Base-by-base conservation (phyloP, 1,140 invertebrate genomes). In the Leptinotarsa texana region DNA sequence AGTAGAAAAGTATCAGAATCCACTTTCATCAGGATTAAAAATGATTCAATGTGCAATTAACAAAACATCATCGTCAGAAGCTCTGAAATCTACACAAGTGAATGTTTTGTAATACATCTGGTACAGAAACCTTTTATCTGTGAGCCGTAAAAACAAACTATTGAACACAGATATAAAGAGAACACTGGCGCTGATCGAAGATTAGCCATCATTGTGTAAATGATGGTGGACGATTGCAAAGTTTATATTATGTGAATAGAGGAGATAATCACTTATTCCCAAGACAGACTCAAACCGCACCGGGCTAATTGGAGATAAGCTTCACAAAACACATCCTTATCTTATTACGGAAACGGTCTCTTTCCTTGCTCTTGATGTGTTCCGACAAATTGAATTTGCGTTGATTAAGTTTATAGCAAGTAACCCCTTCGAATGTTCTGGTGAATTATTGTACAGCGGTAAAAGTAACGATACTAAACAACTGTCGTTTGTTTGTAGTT, bases 261-360 rank as follows among this genome's bases (percentile, higher is more conserved):
- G 63, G 11, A 57, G 51, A 65, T 65, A 65, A 65, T 18, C 63
- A 65, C 63, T 62, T 65, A 65, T 22, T 65, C 63, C 63, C 63
- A 65, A 22, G 63, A 22, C 22, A 65, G 63, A 22, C n/a, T 21
- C 63, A 33, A 65, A 65, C 63, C 63, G 27, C 63, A 65, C 21
- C 63, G 63, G 27, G 22, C 21, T 65, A 65, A 65, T 65, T 65
- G 63, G 63, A 65, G 63, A 65, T 65, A 65, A 65, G 63, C 63
- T 33, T 65, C 27, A 65, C 63, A 65, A 65, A 65, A 65, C 63
- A 65, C 17, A 65, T 22, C 22, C 63, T 33, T 65, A 65, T 65
- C 63, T 65, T 65, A 65, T 65, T 65, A 65, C 63, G 15, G 21
- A 21, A 65, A 65, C 63, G 27, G 63, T 65, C 21, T 65, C 63